Base-by-base conservation (phyloP, 2,113 vertebrate species). In the Alligator mississippiensis region DNA sequence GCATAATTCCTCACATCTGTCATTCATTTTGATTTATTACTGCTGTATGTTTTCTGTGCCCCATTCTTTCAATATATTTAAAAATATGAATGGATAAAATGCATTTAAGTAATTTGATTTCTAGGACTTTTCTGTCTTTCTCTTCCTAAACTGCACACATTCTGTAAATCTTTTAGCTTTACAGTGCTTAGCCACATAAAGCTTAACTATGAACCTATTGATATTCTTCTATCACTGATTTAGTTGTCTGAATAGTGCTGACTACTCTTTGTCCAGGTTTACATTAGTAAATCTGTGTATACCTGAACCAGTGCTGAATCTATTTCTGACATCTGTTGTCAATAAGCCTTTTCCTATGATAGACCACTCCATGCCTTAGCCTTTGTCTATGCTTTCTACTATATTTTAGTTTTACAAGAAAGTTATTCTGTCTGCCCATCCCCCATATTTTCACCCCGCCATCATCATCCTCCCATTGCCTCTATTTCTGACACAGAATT, bases 151-250 rank as follows among this genome's bases (percentile, higher is more conserved):
- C 93, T 93, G 92, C 90, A 82, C 86, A 90, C 91, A 87, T 90
- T 94, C 82, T 90, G 92, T 82, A 91, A 90, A 70, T 88, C 57
- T 85, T 79, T 78, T n/a, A 83, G 84, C 68, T 90, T 91, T 82
- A 90, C 90, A 60, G 55, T 74, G 93, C 82, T 92, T 80, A 92
- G 76, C 59, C 89, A 91, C 79, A 93, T 93, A 92, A 92, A 95
- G 83, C 74, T 79, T 84, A 93, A 84, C 16, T 68, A 87, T 11
- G 90, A 25, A 88, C 47, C 90, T 92, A 62, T 11, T 30, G 24
- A 80, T 28, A 62, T 89, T 91, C 85, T 75, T 79, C 5, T 81
- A 90, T 91, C 84, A 68, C 80, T 89, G 63, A 68, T 80, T 93
- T 83, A 77, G 82, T 90, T 89, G 28, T 47, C 21, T 47, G 27